Base-by-base conservation (phyloP, 2,113 vertebrate species). In the Psittacara wagleri region DNA sequence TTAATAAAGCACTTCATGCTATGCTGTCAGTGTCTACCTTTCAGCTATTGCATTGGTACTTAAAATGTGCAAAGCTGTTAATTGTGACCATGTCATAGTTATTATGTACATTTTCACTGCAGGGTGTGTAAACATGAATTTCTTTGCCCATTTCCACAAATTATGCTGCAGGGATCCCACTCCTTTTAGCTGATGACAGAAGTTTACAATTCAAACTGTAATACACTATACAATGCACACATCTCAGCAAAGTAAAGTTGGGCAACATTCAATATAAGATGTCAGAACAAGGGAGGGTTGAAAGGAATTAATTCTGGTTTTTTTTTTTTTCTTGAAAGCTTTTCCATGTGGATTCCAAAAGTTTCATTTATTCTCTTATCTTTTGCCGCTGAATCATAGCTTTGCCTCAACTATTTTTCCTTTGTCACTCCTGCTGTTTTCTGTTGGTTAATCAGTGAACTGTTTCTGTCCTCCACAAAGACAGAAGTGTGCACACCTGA, bases 291-390 rank as follows among this genome's bases (percentile, higher is more conserved):
- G 15, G 17, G 24, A 69, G 4, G 3, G 12, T 25, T 90, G 69
- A 87, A 81, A 91, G 51, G 63, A 78, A 75, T 52, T 64, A 13
- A 80, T 54, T 80, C 28, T 78, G 3, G 39, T 39, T 2, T 81
- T 44, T 69, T 75, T 3, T 91, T 90, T 70, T 75, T 17, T 63
- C 31, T 22, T 43, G 51, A 75, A 81, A 63, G 23, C 17, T 75
- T 79, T 74, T 82, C 64, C 7, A 2, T 70, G 14, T 29, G 14
- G 35, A 49, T 86, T 88, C 68, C 20, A 43, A 27, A 83, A 7
- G 1, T 78, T 86, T 73, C 6, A 29, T 22, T 4, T 64, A 0
- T 37, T 54, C 54, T 85, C 8, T 29, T 22, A 4, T 64, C 0
- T n/a, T 52, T 72, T 88, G 81, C 7, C 7, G 57, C 59, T 69